Evolutionary conservation across 2,113 vertebrate genomes (phyloP).

Genomic region (Noctilio leporinus): DNA sequence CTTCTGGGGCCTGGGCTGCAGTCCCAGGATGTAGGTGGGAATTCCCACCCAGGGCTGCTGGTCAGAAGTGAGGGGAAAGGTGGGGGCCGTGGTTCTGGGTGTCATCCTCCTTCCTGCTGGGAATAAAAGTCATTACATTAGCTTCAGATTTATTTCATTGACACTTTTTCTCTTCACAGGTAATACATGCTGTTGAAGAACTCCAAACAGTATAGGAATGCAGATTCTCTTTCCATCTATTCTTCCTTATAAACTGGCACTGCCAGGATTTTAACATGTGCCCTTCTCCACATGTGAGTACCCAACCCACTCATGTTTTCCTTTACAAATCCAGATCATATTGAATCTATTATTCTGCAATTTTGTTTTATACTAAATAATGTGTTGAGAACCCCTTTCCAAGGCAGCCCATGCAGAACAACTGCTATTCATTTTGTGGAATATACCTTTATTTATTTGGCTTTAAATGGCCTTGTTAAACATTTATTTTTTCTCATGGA

Average conservation of each 20-base stretch:
- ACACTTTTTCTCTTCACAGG: background rate
- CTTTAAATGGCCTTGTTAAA: background rate
- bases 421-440: background rate
- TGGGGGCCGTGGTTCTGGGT: rapidly evolving
- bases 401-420: background rate
- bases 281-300: background rate
- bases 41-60: background rate
- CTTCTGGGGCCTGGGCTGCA: rapidly evolving
- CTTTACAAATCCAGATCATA: background rate
- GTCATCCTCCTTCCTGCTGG: background rate
- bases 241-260: background rate
- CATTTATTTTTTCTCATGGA: background rate
- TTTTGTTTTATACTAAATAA: background rate
- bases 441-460: background rate
- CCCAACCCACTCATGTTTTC: background rate
- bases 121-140: background rate
- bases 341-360: background rate
- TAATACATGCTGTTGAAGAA: background rate
- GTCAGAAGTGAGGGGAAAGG: background rate
- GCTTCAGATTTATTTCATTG: background rate
- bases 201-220: rapidly evolving
- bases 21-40: rapidly evolving
- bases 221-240: background rate
- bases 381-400: background rate
- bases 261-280: background rate